Evolutionary conservation across 1,140 invertebrate genomes (phyloP), one percentile per base, ranked within the genome.

Genomic region (Metopolophium dirhodum): DNA sequence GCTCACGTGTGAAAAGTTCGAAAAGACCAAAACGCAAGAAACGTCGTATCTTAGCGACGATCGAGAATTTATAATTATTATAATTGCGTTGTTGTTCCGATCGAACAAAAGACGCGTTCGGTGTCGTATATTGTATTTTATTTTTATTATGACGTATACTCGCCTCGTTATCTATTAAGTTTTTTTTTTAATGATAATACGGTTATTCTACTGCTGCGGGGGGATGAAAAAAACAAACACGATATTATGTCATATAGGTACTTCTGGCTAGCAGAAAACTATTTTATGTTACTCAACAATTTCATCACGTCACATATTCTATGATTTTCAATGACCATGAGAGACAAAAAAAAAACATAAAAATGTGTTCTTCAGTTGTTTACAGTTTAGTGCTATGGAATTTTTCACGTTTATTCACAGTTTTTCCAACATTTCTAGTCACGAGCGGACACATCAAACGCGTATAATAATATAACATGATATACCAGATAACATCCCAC

Each of bases 401-500:
- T 41, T 90, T 90, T 61, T 61, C 26, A 35, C 47, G 47, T 51
- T 2, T 51, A 51, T 35, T 37, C 18, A 8, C n/a, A 20, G 35
- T 35, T 90, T 61, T 61, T 61, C 18, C 4, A 61, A 61, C 88
- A 30, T 90, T 61, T 57, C 11, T 61, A 26, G 22, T 23, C 88
- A 90, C 88, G 23, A 57, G 35, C 54, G 35, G 54, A 57, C 14
- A 61, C 88, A 90, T 90, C 86, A 88, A 88, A 88, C 51, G 35
- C 35, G 1, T 49, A 23, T 68, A 68, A 68, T 68, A 68, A n/a
- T 68, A n/a, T 68, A n/a, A 68, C n/a, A 68, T n/a, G n/a, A 68
- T 68, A 51, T 35, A 88, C 47, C 47, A 18, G 30, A 87, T 87
- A 30, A 22, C 87, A 35, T 87, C n/a, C 45, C n/a, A 51, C 14